A percentile compares a stretch with the other conserved stretches of the same genome.
Conservation (phyloP, 2,113 vertebrate species). For the Neotoma lepida region DNA sequence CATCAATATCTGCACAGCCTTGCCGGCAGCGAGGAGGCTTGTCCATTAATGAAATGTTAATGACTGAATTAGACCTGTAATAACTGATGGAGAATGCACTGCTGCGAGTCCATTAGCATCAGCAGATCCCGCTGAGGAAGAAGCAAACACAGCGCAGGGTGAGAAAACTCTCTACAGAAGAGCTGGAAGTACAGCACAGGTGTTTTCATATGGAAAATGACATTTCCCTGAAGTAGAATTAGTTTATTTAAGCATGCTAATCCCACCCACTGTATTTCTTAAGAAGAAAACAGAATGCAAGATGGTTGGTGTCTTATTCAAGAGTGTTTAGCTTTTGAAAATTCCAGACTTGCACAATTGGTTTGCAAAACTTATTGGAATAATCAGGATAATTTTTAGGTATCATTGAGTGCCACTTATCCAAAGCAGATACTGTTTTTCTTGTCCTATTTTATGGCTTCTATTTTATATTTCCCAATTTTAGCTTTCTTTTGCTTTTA, state of each 20-base stretch:
- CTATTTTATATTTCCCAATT: not conserved
- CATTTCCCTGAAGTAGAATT: constrained; percentile 76
- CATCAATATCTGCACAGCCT: constrained; percentile 92
- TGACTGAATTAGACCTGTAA: constrained; percentile 98
- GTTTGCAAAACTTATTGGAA: constrained; percentile 44
- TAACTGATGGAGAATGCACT: constrained; percentile 93
- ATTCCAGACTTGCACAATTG: constrained; percentile 67
- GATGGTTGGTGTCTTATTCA: constrained; percentile 35
- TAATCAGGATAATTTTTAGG: constrained; percentile 10
- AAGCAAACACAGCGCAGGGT: constrained; percentile 88
- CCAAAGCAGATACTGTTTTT: not conserved
- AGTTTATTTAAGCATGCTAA: constrained; percentile 75
- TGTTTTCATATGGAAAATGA: constrained; percentile 79
- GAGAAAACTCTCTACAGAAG: constrained; percentile 85
- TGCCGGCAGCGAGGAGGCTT: constrained; percentile 91
- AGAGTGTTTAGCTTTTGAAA: constrained; percentile 65
- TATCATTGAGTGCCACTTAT: constrained; percentile 53
- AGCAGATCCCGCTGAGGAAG: constrained; percentile 90
- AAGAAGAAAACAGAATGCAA: constrained; percentile 54
- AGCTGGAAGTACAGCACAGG: constrained; percentile 83
- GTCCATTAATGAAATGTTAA: constrained; percentile 99
- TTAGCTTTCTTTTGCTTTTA: not conserved
- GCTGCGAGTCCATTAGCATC: constrained; percentile 98
- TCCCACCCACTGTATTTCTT: constrained; percentile 61
- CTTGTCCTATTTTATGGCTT: not conserved